Evolutionary conservation across 2,113 vertebrate species (phyloP).

Genomic region (Mustela nigripes): DNA sequence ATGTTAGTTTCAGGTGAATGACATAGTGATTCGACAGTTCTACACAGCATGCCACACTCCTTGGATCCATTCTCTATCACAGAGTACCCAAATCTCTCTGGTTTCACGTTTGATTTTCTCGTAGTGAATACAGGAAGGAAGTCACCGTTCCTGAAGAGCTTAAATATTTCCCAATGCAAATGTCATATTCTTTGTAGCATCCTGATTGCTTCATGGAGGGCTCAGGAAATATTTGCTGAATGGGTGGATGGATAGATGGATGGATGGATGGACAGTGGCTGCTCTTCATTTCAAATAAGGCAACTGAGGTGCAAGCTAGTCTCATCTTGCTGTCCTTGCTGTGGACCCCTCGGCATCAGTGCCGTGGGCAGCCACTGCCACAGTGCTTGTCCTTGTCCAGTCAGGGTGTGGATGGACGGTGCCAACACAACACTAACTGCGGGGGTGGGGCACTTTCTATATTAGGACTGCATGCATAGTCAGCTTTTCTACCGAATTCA

Average conservation of each 20-base stretch:
- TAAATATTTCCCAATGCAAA: not conserved
- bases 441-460: not conserved
- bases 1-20: not conserved
- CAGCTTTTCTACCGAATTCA: not conserved
- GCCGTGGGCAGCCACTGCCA: rapidly evolving
- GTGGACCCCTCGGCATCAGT: not conserved
- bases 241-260: not conserved
- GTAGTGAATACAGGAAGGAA: not conserved
- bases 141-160: not conserved
- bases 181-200: not conserved
- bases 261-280: not conserved
- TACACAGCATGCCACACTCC: not conserved
- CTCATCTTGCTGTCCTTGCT: not conserved
- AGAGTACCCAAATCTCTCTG: not conserved
- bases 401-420: not conserved
- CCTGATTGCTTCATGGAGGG: not conserved
- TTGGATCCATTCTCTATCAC: not conserved
- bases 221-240: not conserved
- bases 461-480: rapidly evolving
- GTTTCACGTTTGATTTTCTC: not conserved
- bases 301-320: not conserved
- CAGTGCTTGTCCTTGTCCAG: rapidly evolving
- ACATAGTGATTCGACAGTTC: not conserved
- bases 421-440: too few relatives aligned
- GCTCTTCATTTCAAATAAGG: not conserved